Percentiles rank a stretch among this genome's conserved stretches.
phyloP scores from a whole-genome alignment of 2,888 invertebrate genomes.

The Rapana venosa region DNA sequence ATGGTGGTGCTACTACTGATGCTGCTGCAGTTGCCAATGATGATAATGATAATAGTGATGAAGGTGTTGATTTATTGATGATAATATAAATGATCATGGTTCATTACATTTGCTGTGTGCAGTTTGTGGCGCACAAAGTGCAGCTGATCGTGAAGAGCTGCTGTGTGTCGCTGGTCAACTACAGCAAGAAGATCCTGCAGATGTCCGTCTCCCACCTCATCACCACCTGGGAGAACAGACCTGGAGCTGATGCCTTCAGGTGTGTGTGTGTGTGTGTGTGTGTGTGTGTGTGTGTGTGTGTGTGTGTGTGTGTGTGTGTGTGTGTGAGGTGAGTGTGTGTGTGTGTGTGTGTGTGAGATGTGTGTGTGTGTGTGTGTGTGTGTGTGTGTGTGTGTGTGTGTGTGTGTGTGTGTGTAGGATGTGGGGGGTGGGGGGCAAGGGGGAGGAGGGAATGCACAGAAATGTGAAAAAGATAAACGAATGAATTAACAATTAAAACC shows the following conservation, averaged over 20 bases:
- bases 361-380: neutral
- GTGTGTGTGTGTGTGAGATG: neutral
- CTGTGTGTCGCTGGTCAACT: constrained; percentile 84
- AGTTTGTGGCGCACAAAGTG: constrained; percentile 85
- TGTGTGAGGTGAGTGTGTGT: neutral
- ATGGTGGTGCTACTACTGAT: too few relatives aligned
- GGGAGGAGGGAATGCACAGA: too few relatives aligned
- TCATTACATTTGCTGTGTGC: constrained; percentile 29
- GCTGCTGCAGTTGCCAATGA: too few relatives aligned
- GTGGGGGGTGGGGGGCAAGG: too few relatives aligned
- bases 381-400: neutral
- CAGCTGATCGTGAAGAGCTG: constrained; percentile 87
- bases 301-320: neutral
- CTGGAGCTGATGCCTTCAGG: constrained; percentile 84
- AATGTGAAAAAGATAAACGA: neutral
- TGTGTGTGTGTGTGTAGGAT: neutral
- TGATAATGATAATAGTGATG: too few relatives aligned
- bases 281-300: constrained; percentile 11
- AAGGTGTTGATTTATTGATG: too few relatives aligned
- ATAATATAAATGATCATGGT: too few relatives aligned
- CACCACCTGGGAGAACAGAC: constrained; percentile 84
- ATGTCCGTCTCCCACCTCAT: constrained; percentile 86
- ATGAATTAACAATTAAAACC: neutral
- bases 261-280: constrained; percentile 47
- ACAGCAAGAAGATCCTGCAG: constrained; percentile 85